Conservation (phyloP, 2,797 vertebrate genomes). For the Pempheris klunzingeri region DNA sequence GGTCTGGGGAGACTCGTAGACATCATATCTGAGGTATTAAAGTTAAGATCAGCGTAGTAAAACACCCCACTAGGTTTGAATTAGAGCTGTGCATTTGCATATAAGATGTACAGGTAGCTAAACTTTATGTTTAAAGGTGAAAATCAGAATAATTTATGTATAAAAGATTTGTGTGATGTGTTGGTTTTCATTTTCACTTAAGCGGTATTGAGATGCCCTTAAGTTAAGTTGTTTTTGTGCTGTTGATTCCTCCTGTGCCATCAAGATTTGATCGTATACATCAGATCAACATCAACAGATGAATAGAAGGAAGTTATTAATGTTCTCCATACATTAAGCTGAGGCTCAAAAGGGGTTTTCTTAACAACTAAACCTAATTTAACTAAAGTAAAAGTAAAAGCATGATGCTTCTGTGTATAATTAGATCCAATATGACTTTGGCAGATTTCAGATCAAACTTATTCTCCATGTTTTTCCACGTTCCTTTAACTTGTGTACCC, state of each 20-base stretch:
- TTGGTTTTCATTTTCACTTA: background rate
- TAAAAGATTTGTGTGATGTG: too few relatives aligned
- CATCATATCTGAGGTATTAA: background rate
- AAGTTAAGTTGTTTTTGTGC: too few relatives aligned
- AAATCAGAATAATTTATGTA: too few relatives aligned
- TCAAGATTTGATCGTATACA: too few relatives aligned
- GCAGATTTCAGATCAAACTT: background rate
- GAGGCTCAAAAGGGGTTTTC: background rate
- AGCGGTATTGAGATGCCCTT: background rate
- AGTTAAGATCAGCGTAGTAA: background rate
- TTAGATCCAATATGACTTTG: background rate
- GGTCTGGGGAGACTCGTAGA: background rate
- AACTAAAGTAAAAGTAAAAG: background rate
- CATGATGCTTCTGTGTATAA: background rate
- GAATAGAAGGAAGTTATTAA: background rate
- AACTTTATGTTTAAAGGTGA: too few relatives aligned
- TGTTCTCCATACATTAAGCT: background rate
- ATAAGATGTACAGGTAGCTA: too few relatives aligned
- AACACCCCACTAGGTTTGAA: too few relatives aligned
- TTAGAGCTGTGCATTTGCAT: too few relatives aligned
- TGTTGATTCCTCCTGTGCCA: too few relatives aligned
- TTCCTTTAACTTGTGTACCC: conserved; percentile 4
- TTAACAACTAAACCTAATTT: background rate
- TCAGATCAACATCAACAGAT: too few relatives aligned
- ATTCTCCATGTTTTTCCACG: too few relatives aligned